phyloP scores from a whole-genome alignment of 1,140 invertebrate genomes.

The Paraescarpia echinospica region DNA sequence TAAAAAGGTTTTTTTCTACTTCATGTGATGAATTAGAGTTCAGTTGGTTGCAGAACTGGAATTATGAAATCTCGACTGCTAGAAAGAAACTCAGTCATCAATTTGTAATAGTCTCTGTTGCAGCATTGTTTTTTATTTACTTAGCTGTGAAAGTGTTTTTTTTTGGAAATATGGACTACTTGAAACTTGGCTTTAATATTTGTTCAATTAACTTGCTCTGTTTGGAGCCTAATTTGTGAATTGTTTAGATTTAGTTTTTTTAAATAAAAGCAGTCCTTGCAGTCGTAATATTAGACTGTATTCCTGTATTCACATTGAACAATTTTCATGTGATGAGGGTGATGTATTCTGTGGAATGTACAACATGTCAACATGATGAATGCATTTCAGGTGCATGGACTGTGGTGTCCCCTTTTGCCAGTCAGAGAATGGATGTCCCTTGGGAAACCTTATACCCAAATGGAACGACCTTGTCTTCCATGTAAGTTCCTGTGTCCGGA shows the following conservation, averaged over 20 bases:
- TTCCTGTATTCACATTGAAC: too few relatives aligned
- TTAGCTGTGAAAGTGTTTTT: too few relatives aligned
- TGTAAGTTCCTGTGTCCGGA: constrained; percentile 36
- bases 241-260: not conserved
- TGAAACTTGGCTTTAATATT: not conserved
- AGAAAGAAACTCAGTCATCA: not conserved
- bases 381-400: constrained; percentile 82
- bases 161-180: too few relatives aligned
- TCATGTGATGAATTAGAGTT: not conserved
- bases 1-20: too few relatives aligned
- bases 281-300: too few relatives aligned
- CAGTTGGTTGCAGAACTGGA: not conserved
- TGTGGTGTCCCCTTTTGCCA: constrained; percentile 99
- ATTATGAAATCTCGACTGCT: not conserved
- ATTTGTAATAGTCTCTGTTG: too few relatives aligned
- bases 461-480: constrained; percentile 97
- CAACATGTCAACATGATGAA: not conserved
- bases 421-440: constrained; percentile 92
- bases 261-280: not conserved
- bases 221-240: not conserved
- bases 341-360: not conserved
- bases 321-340: not conserved
- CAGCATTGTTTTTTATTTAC: too few relatives aligned
- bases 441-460: constrained; percentile 98
- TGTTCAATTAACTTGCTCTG: too few relatives aligned